A percentile compares a stretch with the other conserved stretches of the same genome.
Conservation (phyloP, 2,797 vertebrate species). For the Peromyscus nudipes region DNA sequence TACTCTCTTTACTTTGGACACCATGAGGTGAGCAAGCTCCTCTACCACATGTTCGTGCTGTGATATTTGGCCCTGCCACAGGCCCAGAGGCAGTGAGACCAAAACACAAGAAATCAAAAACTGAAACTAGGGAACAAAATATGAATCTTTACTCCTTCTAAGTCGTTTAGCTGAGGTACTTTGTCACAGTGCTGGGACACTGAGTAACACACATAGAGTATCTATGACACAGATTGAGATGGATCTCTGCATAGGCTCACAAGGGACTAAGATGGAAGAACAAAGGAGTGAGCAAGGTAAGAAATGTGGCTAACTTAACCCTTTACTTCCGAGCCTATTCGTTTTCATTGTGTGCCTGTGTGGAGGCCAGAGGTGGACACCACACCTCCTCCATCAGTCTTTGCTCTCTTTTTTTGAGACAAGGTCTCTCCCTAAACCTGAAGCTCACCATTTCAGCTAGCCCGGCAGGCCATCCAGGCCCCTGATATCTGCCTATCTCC, state of each 20-base stretch:
- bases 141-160: neutral
- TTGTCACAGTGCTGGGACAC: neutral
- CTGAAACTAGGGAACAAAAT: neutral
- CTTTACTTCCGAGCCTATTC: neutral
- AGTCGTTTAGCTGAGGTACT: neutral
- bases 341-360: neutral
- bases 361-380: neutral
- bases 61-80: neutral
- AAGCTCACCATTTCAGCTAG: neutral
- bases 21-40: no score
- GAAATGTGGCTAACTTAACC: neutral
- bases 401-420: neutral
- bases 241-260: neutral
- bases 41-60: neutral
- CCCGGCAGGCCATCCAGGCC: neutral
- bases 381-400: no score
- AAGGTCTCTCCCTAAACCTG: neutral
- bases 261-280: neutral
- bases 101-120: neutral
- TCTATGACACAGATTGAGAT: neutral
- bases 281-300: slow-evolving; percentile 5
- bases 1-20: neutral
- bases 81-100: neutral
- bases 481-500: neutral
- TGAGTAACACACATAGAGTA: neutral